A percentile compares a stretch with the other conserved stretches of the same genome.
These are phyloP conservation scores for Limosa lapponica DNA, from an alignment of 2,797 vertebrate species.

Conservation along the genomic window DNA sequence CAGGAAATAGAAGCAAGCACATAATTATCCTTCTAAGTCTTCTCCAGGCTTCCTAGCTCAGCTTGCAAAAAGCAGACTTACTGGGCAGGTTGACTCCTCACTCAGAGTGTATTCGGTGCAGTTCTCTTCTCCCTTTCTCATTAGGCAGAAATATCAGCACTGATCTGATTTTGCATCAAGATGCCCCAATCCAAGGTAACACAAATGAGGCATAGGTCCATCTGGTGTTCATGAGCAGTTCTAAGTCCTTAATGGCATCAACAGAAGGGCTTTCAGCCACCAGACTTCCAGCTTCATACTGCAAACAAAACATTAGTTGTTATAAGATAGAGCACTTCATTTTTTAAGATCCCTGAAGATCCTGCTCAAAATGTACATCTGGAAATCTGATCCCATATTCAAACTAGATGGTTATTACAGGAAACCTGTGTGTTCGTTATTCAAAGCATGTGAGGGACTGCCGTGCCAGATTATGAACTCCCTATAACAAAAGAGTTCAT, in stretches of 20 bases:
- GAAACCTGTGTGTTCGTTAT: background rate
- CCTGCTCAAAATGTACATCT: background rate
- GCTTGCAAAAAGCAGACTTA: background rate
- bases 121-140: background rate
- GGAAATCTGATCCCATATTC: background rate
- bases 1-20: background rate
- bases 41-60: background rate
- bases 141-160: background rate
- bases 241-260: background rate
- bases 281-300: background rate
- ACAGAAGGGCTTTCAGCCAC: background rate
- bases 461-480: background rate
- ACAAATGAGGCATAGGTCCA: background rate
- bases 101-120: background rate
- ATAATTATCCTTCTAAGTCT: background rate
- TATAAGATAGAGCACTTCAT: background rate
- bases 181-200: background rate
- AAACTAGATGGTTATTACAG: background rate
- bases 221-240: background rate
- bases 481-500: background rate
- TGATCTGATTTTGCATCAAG: background rate
- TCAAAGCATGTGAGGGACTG: background rate
- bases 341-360: background rate
- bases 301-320: background rate
- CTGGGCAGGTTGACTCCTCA: background rate